phyloP scores from a whole-genome alignment of 2,888 invertebrate genomes.

The Beris chalybata region DNA sequence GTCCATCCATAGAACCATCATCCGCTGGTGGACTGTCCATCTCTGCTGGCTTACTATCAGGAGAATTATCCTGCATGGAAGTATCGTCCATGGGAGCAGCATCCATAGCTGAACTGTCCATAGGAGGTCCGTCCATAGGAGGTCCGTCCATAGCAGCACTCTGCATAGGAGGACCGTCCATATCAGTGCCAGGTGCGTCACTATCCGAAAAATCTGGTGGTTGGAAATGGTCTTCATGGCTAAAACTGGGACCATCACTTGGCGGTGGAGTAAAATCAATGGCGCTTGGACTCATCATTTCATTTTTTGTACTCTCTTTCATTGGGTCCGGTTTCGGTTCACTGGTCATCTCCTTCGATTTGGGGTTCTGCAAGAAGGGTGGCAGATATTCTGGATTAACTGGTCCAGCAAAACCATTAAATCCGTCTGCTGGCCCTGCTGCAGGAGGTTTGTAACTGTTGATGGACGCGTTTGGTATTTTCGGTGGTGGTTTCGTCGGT shows the following conservation, averaged over 20 bases:
- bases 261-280: slow-evolving; percentile 2
- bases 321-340: neutral
- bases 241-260: neutral
- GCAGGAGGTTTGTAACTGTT: slow-evolving; percentile 52
- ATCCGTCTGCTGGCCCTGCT: slow-evolving; percentile 45
- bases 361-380: slow-evolving; percentile 12
- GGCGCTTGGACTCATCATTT: slow-evolving; percentile 14
- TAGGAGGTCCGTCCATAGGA: neutral
- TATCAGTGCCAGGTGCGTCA: neutral
- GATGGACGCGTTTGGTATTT: slow-evolving; percentile 44
- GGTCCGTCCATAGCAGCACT: neutral
- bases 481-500: slow-evolving; percentile 43
- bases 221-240: too few species aligned
- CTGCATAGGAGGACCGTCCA: slow-evolving; percentile 11
- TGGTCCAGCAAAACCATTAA: slow-evolving; percentile 45
- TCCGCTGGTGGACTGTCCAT: slow-evolving; percentile 34
- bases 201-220: too few species aligned
- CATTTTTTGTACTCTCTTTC: neutral
- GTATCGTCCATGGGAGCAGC: neutral
- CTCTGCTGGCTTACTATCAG: neutral
- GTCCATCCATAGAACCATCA: slow-evolving; percentile 40
- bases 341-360: slow-evolving; percentile 14
- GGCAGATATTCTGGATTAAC: slow-evolving; percentile 43
- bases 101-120: neutral
- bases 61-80: neutral